Percentiles rank a stretch among this genome's conserved stretches.
These are phyloP conservation scores for Eucriotettix oculatus DNA, from an alignment of 2,888 invertebrate genomes.

Conservation along the genomic window DNA sequence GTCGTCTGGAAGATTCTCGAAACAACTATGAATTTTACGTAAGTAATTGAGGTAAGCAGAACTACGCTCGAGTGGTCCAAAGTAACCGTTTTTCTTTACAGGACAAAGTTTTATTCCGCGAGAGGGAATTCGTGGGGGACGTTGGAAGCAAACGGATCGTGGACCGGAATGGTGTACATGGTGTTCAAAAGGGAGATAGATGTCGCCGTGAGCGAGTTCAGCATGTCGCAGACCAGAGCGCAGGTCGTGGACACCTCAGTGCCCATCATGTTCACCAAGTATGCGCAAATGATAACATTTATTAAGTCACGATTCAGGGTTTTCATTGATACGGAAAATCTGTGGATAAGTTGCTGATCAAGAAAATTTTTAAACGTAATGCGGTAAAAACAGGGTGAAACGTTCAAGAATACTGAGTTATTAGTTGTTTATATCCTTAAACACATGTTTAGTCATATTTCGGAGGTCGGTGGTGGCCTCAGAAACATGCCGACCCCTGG, in stretches of 20 bases:
- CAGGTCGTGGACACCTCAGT: neutral
- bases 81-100: neutral
- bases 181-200: neutral
- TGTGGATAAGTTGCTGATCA: too few species aligned
- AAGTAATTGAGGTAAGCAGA: neutral
- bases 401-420: too few species aligned
- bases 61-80: neutral
- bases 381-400: too few species aligned
- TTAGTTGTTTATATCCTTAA: too few species aligned
- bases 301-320: too few species aligned
- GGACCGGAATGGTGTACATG: slow-evolving; percentile 6
- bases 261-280: slow-evolving; percentile 1
- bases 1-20: slow-evolving; percentile 2
- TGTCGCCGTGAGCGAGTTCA: slow-evolving; percentile 1
- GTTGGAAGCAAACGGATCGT: neutral
- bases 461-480: too few species aligned
- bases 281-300: neutral
- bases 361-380: too few species aligned
- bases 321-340: too few species aligned
- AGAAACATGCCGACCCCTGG: too few species aligned
- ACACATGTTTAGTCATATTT: too few species aligned
- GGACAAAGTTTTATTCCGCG: neutral
- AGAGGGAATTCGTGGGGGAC: slow-evolving; percentile 1
- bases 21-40: slow-evolving; percentile 3
- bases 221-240: slow-evolving; percentile 1